phyloP scores from a whole-genome alignment of 2,888 invertebrate genomes.

The Antitype chi region DNA sequence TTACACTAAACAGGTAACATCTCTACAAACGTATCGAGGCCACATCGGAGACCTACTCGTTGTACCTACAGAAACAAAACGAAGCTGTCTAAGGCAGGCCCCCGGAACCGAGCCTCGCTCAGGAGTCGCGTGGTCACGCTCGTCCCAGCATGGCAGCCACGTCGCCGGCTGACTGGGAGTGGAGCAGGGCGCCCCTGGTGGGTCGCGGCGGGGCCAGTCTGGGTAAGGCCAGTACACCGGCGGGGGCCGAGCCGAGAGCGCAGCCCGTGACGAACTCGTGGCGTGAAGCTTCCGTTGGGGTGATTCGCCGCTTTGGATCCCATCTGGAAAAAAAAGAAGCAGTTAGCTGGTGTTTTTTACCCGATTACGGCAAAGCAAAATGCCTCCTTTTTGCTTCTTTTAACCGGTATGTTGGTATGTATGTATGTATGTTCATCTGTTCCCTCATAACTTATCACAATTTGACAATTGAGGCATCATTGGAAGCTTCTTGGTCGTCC shows the following conservation, averaged over 20 bases:
- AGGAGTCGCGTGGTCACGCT: constrained; percentile 89
- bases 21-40: constrained; percentile 47
- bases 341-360: background rate
- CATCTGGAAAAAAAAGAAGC: constrained; percentile 90
- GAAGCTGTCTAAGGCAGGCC: constrained; percentile 65
- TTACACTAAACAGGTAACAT: constrained; percentile 5
- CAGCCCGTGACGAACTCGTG: constrained; percentile 95
- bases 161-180: constrained; percentile 92
- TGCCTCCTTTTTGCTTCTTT: too few relatives aligned
- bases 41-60: constrained; percentile 51
- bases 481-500: too few relatives aligned
- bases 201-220: constrained; percentile 82
- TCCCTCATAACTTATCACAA: too few relatives aligned
- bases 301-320: constrained; percentile 98
- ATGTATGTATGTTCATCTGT: too few relatives aligned
- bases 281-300: constrained; percentile 96
- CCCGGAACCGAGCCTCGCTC: constrained; percentile 75
- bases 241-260: constrained; percentile 82
- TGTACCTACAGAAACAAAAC: constrained; percentile 47
- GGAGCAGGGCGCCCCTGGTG: constrained; percentile 86
- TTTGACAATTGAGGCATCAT: too few relatives aligned
- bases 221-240: constrained; percentile 87
- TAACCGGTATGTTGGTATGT: too few relatives aligned
- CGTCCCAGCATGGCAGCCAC: constrained; percentile 92
- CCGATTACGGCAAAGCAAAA: too few relatives aligned